These are phyloP conservation scores for Cosmia trapezina DNA, from an alignment of 2,888 invertebrate genomes.

Conservation along the genomic window DNA sequence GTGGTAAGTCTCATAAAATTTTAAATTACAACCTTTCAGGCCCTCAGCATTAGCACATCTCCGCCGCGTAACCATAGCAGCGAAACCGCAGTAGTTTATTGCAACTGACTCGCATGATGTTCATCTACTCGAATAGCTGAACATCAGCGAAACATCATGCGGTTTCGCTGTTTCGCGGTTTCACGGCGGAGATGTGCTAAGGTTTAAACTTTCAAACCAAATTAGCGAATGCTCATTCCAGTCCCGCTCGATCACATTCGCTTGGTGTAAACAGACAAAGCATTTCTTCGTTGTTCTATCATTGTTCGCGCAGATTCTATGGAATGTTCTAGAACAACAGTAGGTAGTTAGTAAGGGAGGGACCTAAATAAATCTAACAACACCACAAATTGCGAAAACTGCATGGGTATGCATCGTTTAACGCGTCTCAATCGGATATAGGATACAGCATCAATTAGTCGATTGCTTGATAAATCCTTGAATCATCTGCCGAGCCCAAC, in stretches of 20 bases:
- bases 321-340: too few species aligned
- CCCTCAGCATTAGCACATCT: too few species aligned
- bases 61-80: too few species aligned
- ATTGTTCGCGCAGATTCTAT: background rate
- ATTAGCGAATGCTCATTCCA: background rate
- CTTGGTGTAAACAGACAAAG: background rate
- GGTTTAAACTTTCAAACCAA: too few species aligned
- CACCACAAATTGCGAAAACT: background rate
- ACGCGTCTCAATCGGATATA: background rate
- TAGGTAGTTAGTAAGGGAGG: too few species aligned
- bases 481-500: background rate
- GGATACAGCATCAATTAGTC: background rate
- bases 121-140: too few species aligned
- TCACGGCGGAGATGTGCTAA: too few species aligned
- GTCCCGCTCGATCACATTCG: background rate
- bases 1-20: conserved; percentile 74
- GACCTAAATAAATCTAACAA: background rate
- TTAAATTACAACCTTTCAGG: too few species aligned
- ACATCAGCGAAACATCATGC: too few species aligned
- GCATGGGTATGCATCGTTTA: background rate
- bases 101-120: too few species aligned
- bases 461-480: background rate
- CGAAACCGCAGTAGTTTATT: too few species aligned
- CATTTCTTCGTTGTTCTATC: background rate
- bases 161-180: too few species aligned